A percentile compares a stretch with the other conserved stretches of the same genome.
These are phyloP conservation scores for Apodemia duryi DNA, from an alignment of 2,888 invertebrate species.

Conservation along the genomic window DNA sequence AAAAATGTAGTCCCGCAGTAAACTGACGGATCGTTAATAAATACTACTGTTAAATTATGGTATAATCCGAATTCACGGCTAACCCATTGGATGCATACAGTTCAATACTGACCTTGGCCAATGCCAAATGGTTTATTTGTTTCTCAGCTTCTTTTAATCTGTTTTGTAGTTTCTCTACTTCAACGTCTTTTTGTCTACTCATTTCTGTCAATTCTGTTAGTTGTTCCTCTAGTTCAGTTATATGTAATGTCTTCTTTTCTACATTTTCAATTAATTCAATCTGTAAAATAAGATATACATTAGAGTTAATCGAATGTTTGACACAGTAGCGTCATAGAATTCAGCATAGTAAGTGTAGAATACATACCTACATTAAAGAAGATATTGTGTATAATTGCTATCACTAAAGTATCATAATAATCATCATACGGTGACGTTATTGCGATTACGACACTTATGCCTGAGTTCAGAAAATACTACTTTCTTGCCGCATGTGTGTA, in stretches of 20 bases:
- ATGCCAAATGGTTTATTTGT: constrained; percentile 30
- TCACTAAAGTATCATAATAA: too few species aligned
- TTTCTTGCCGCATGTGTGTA: constrained; percentile 61
- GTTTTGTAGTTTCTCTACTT: constrained; percentile 45
- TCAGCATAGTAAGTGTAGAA: too few species aligned
- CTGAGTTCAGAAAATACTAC: constrained; percentile 61
- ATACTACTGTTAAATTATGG: too few species aligned
- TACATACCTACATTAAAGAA: too few species aligned
- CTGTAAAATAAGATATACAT: constrained; percentile 32
- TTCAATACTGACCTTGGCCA: constrained; percentile 30
- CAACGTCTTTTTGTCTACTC: constrained; percentile 49
- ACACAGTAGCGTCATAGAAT: too few species aligned
- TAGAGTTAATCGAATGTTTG: too few species aligned
- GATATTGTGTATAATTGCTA: too few species aligned
- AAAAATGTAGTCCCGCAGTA: too few species aligned
- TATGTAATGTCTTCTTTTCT: constrained; percentile 46
- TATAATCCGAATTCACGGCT: too few species aligned
- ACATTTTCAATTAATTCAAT: constrained; percentile 66
- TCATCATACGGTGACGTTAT: constrained; percentile 41
- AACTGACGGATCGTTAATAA: too few species aligned
- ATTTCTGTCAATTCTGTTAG: constrained; percentile 40
- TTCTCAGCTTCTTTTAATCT: constrained; percentile 39
- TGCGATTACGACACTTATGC: constrained; percentile 49
- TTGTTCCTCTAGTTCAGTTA: constrained; percentile 51
- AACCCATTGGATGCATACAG: too few species aligned